These are phyloP conservation scores for Lasioglossum calceatum DNA, from an alignment of 2,888 invertebrate species.

Conservation along the genomic window DNA sequence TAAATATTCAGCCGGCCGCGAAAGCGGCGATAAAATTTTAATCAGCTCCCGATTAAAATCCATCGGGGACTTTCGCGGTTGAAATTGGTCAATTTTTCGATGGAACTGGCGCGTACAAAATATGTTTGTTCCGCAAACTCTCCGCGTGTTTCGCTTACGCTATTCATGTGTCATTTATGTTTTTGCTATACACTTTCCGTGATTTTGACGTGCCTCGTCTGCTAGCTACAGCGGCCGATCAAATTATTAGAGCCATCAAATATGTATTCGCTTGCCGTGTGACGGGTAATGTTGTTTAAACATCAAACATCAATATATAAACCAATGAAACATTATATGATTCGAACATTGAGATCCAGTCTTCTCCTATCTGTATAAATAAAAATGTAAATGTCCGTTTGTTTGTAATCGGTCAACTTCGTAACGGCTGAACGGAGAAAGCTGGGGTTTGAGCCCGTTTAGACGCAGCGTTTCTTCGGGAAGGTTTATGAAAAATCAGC, in stretches of 20 bases:
- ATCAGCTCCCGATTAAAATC: slow-evolving; percentile 63
- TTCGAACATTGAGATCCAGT: background rate
- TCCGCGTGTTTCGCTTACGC: background rate
- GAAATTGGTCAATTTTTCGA: slow-evolving; percentile 29
- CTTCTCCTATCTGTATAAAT: background rate
- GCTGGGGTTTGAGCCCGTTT: no score
- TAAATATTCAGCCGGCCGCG: slow-evolving; percentile 65
- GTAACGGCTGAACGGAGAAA: no score
- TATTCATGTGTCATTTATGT: background rate
- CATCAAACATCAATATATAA: no score
- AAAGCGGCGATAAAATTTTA: slow-evolving; percentile 70
- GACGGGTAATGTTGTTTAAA: background rate
- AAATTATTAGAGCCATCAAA: no score
- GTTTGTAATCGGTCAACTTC: no score
- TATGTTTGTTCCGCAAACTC: background rate
- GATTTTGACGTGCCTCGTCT: background rate
- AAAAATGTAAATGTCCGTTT: no score
- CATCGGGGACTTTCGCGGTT: slow-evolving; percentile 25
- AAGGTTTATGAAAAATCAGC: no score
- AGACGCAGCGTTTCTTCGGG: no score
- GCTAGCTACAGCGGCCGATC: background rate
- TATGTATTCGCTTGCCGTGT: background rate
- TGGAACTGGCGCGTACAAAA: background rate
- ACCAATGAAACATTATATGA: no score
- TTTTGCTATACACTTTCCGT: background rate